Percentiles rank a stretch among this genome's conserved stretches.
Evolutionary conservation across 2,797 vertebrate species (phyloP).

Genomic region (Eulemur mongoz): DNA sequence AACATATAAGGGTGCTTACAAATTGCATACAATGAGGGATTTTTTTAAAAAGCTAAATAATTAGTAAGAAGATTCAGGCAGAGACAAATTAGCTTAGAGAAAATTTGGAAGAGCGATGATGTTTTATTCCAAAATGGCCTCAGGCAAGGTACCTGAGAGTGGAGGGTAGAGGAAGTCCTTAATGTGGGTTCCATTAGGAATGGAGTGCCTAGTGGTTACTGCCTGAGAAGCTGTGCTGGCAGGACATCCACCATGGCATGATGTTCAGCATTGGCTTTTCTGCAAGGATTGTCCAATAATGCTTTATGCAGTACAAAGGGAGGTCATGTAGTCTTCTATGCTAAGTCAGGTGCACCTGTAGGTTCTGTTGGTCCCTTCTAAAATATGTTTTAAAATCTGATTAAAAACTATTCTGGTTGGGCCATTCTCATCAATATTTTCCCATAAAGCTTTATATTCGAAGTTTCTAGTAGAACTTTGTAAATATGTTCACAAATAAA

Average conservation of each 20-base stretch:
- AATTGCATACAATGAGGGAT: neutral
- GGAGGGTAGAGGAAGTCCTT: neutral
- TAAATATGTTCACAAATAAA: neutral
- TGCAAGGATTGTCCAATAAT: neutral
- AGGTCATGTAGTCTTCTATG: neutral
- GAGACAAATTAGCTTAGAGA: neutral
- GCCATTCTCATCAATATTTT: neutral
- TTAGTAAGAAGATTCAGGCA: neutral
- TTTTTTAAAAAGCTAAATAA: neutral
- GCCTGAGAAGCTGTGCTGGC: neutral
- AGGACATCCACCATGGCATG: neutral
- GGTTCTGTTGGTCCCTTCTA: neutral
- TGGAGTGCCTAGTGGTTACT: neutral
- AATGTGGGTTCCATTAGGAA: neutral
- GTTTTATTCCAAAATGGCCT: neutral
- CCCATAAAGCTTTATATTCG: neutral
- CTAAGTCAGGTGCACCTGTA: neutral
- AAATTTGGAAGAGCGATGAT: neutral
- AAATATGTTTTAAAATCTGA: neutral
- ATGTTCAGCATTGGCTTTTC: neutral
- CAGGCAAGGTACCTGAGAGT: neutral
- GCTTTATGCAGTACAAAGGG: neutral
- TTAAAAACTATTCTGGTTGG: constrained; percentile 1
- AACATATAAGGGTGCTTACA: neutral
- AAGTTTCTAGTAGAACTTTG: neutral